Base-by-base conservation (phyloP, 1,140 invertebrate genomes). In the Hormaphis cornu region DNA sequence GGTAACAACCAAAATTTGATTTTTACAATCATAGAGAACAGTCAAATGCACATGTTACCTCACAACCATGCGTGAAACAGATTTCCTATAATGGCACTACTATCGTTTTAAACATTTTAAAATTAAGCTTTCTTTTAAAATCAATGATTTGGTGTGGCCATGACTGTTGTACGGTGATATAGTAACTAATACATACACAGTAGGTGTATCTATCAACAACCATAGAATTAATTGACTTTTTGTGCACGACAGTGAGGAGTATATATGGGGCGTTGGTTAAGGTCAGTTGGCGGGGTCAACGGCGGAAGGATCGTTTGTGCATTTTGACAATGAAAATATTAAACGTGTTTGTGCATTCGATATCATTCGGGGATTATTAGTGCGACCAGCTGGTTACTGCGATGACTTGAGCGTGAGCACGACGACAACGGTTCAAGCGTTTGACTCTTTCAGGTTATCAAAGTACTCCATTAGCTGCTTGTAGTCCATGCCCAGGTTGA, bases 391-490 rank as follows among this genome's bases (percentile, higher is more conserved):
- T 40, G 35, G 35, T 63, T n/a, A 63, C n/a, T 50, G 46, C 7
- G 44, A 14, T 30, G 22, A 46, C 26, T 12, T 8, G 40, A 9
- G 14, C 28, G 9, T n/a, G 24, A 1, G 5, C 14, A 18, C 14
- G 40, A 66, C 9, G 61, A 46, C 28, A 16, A 4, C 2, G 3
- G 12, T 7, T 74, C 72, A 76, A 72, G 84, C 84, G 74, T 82
- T 86, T 3, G 85, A 85, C 80, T 88, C 94, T 83, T 97, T 97
- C 75, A 97, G 82, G 83, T 94, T 96, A 80, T 95, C 91, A 83
- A 97, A 96, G 81, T 97, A 95, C 76, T 94, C 89, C 89, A 95
- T 93, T 76, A 97, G 90, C 82, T 96, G 90, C 76, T 96, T 91
- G 79, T 97, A 96, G 78, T 96, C 91, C 90, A 97, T 93, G 74